Percentiles rank a stretch among this genome's conserved stretches.
These are phyloP conservation scores for Leptothorax acervorum DNA, from an alignment of 2,888 invertebrate species.

Conservation along the genomic window DNA sequence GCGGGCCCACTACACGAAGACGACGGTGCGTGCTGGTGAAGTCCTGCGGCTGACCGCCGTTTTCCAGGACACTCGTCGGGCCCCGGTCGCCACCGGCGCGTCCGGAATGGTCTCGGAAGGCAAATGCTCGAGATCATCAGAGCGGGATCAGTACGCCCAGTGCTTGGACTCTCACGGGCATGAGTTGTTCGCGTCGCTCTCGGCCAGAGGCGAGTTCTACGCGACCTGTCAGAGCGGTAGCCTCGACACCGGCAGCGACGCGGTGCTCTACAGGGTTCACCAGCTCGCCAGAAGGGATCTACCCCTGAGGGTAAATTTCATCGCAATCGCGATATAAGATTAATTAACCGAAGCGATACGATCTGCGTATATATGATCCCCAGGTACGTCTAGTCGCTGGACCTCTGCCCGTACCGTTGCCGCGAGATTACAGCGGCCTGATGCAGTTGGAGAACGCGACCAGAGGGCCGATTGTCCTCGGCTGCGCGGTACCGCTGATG, in stretches of 20 bases:
- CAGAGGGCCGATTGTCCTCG: constrained; percentile 85
- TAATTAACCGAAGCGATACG: constrained; percentile 8
- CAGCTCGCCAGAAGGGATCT: constrained; percentile 86
- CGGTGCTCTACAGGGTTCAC: constrained; percentile 86
- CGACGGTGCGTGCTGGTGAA: constrained; percentile 86
- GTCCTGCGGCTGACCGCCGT: constrained; percentile 87
- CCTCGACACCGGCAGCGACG: constrained; percentile 84
- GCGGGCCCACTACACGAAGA: constrained; percentile 85
- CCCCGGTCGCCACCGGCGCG: constrained; percentile 80
- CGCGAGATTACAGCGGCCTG: constrained; percentile 86
- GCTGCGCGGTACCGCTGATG: constrained; percentile 85
- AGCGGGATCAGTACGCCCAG: constrained; percentile 86
- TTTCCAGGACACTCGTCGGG: constrained; percentile 86
- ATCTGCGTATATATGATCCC: constrained; percentile 1
- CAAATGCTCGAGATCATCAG: constrained; percentile 83
- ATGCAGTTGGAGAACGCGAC: constrained; percentile 84
- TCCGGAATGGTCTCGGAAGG: constrained; percentile 82
- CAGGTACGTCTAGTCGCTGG: constrained; percentile 86
- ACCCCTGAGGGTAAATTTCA: constrained; percentile 83
- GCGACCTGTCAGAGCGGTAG: constrained; percentile 86
- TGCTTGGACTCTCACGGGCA: constrained; percentile 85
- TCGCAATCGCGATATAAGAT: neutral
- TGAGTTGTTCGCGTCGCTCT: constrained; percentile 86
- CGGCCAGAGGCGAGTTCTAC: constrained; percentile 86
- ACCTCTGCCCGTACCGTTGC: constrained; percentile 82